phyloP scores from a whole-genome alignment of 2,888 invertebrate species.

The Strigamia transsilvanica region DNA sequence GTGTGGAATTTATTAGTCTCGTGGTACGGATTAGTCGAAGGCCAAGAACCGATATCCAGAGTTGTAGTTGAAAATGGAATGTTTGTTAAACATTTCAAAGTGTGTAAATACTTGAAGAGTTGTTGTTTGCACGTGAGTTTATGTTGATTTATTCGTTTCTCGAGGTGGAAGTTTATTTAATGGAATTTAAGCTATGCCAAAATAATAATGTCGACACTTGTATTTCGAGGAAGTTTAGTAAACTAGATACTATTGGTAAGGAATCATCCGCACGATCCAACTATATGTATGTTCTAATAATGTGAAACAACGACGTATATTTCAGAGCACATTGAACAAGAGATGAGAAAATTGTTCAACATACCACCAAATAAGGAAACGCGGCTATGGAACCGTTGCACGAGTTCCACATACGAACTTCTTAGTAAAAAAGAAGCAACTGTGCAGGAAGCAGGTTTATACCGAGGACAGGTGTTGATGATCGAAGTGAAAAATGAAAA shows the following conservation, averaged over 20 bases:
- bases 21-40: constrained; percentile 62
- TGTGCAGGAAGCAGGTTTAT: constrained; percentile 65
- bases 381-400: constrained; percentile 65
- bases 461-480: constrained; percentile 64
- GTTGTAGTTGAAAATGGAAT: constrained; percentile 66
- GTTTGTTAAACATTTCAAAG: constrained; percentile 64
- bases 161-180: constrained; percentile 64
- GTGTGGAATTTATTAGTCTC: constrained; percentile 65
- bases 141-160: constrained; percentile 21
- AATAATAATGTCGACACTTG: constrained; percentile 63
- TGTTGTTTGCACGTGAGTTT: not conserved
- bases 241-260: constrained; percentile 65
- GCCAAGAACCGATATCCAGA: constrained; percentile 64
- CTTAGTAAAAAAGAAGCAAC: constrained; percentile 64
- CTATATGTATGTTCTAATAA: no score
- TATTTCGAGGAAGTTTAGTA: constrained; percentile 63
- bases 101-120: constrained; percentile 58
- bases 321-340: constrained; percentile 60
- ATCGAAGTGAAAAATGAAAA: constrained; percentile 66
- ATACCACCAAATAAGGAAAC: constrained; percentile 64
- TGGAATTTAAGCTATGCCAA: constrained; percentile 65
- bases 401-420: constrained; percentile 64
- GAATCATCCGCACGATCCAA: not conserved
- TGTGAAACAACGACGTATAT: not conserved
- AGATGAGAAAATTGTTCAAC: constrained; percentile 63